Conservation (phyloP, 35 echinoderm and acorn worm species). For the Apostichopus japonicus region DNA sequence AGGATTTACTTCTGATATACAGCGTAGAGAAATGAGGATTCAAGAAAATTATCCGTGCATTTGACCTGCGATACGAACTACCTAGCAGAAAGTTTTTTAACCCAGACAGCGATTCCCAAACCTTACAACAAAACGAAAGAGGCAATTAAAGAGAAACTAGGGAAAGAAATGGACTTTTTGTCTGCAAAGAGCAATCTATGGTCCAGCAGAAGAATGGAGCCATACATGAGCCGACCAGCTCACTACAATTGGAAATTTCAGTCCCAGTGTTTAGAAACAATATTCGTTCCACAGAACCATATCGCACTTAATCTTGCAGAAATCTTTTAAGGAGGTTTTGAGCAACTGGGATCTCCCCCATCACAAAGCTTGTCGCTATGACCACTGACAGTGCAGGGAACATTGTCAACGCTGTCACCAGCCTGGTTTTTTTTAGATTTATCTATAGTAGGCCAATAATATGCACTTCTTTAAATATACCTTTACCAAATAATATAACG, state of each 20-base stretch:
- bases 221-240: conserved; percentile 5
- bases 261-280: not conserved
- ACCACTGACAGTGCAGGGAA: conserved; percentile 7
- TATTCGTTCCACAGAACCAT: conserved; percentile 26
- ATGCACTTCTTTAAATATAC: no score
- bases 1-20: conserved; percentile 6
- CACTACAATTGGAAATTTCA: conserved; percentile 25
- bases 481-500: no score
- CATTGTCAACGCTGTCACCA: not conserved
- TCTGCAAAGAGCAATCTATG: conserved; percentile 20
- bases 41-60: not conserved
- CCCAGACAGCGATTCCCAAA: conserved; percentile 13
- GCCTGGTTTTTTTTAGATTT: not conserved
- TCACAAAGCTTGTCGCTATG: conserved; percentile 4
- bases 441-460: no score
- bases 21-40: conserved; percentile 9
- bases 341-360: conserved; percentile 8
- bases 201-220: conserved; percentile 22
- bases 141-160: not conserved
- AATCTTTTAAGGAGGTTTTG: not conserved
- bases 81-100: conserved; percentile 6
- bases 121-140: not conserved
- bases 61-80: conserved; percentile 30
- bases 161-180: not conserved
- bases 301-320: not conserved